Percentiles rank a stretch among this genome's conserved stretches.
These are phyloP conservation scores for Mesitornis unicolor DNA, from an alignment of 2,113 vertebrate species.

Conservation along the genomic window DNA sequence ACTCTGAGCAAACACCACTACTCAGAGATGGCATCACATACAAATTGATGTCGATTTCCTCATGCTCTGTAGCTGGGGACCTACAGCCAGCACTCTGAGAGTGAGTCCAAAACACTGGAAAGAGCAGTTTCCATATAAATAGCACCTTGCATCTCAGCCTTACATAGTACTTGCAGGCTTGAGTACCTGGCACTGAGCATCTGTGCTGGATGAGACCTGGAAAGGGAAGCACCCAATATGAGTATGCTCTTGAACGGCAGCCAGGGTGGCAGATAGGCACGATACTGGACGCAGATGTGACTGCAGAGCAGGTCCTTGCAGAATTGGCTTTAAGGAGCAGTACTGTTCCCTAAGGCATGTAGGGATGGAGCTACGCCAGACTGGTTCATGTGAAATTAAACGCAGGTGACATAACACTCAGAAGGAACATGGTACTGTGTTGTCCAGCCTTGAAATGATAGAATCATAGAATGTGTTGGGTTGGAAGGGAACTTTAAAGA, in stretches of 20 bases:
- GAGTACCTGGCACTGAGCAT: background rate
- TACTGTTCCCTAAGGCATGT: background rate
- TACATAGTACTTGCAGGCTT: background rate
- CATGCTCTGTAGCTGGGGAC: fast-evolving
- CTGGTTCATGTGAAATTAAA: fast-evolving
- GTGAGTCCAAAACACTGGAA: background rate
- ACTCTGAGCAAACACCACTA: background rate
- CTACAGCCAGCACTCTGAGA: background rate
- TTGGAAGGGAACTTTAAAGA: too few species aligned
- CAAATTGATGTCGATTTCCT: background rate
- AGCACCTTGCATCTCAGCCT: background rate
- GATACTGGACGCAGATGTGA: background rate
- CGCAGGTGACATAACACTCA: background rate
- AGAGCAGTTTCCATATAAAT: background rate
- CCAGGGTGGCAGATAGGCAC: background rate
- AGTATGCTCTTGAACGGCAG: fast-evolving
- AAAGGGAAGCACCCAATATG: background rate
- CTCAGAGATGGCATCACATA: background rate
- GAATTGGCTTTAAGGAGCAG: background rate
- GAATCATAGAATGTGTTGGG: too few species aligned
- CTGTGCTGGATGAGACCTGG: background rate
- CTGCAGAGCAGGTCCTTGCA: background rate
- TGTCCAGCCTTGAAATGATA: background rate
- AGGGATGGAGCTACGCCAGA: background rate
- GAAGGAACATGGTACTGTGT: background rate